Evolutionary conservation across 2,888 invertebrate genomes (phyloP).

Genomic region (Eumacrocentrus americanus): DNA sequence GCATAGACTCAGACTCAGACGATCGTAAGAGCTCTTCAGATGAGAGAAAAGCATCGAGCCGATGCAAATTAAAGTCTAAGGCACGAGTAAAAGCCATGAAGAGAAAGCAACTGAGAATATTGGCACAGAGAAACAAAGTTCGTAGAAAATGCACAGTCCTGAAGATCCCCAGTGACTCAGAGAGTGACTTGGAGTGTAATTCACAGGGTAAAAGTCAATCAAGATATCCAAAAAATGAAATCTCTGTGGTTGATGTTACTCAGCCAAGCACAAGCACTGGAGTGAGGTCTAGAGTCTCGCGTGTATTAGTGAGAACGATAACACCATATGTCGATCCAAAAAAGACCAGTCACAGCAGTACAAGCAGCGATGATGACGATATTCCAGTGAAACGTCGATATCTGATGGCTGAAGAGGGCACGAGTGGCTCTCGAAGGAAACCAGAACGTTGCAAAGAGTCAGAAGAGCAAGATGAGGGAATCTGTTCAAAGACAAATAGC

Average conservation of each 20-base stretch:
- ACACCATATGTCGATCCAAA: constrained; percentile 33
- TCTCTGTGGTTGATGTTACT: constrained; percentile 45
- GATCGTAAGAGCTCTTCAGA: constrained; percentile 19
- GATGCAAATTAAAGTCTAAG: constrained; percentile 48
- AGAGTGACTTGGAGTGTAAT: constrained; percentile 27
- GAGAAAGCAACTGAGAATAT: constrained; percentile 44
- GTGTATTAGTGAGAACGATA: constrained; percentile 33
- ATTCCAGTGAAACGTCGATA: constrained; percentile 40
- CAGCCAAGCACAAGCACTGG: constrained; percentile 59
- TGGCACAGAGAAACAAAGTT: constrained; percentile 37
- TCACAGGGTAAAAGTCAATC: constrained; percentile 21
- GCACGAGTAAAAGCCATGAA: constrained; percentile 47
- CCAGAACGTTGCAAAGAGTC: constrained; percentile 41
- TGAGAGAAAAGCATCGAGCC: constrained; percentile 14
- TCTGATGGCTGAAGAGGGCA: constrained; percentile 27
- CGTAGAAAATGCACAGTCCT: constrained; percentile 46
- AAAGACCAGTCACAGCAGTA: constrained; percentile 41
- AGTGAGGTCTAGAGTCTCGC: constrained; percentile 48
- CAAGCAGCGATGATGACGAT: constrained; percentile 38
- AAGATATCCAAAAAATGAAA: constrained; percentile 44
- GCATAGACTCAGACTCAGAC: constrained; percentile 23
- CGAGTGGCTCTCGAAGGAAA: constrained; percentile 36
- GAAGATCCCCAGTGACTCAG: constrained; percentile 37
- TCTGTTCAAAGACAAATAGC: constrained; percentile 26
- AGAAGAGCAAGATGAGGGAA: constrained; percentile 34